A percentile compares a stretch with the other conserved stretches of the same genome.
phyloP scores from a whole-genome alignment of 2,113 vertebrate species.

The Takifugu bimaculatus region DNA sequence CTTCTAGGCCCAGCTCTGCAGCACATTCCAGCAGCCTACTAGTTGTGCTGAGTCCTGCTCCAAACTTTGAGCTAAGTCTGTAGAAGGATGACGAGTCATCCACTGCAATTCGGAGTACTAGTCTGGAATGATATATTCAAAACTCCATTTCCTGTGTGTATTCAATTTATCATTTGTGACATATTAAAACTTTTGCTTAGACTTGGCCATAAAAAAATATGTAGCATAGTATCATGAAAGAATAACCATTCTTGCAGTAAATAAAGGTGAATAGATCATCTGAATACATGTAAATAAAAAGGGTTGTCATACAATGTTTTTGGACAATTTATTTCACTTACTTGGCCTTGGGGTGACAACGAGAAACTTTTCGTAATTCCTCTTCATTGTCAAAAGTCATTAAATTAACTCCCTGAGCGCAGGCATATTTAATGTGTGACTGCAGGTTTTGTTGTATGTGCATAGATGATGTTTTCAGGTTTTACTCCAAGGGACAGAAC shows the following conservation, averaged over 20 bases:
- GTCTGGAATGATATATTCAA: constrained; percentile 57
- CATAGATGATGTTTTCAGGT: constrained; percentile 86
- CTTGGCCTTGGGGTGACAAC: constrained; percentile 84
- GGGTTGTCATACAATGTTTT: background rate
- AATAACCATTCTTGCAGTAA: too few relatives aligned
- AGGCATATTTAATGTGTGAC: too few relatives aligned
- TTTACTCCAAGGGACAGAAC: constrained; percentile 83
- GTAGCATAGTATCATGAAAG: too few relatives aligned
- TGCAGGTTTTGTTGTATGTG: constrained; percentile 78
- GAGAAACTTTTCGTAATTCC: constrained; percentile 85
- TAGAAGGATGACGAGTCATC: constrained; percentile 87
- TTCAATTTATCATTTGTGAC: too few relatives aligned
- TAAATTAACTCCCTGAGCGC: constrained; percentile 3
- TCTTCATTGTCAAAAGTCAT: constrained; percentile 93
- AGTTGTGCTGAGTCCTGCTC: constrained; percentile 82
- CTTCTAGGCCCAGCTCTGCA: constrained; percentile 80
- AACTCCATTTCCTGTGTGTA: background rate
- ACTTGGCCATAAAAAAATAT: too few relatives aligned
- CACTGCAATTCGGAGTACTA: constrained; percentile 86
- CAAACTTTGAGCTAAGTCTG: constrained; percentile 87
- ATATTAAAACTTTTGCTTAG: too few relatives aligned
- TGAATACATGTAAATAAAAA: background rate
- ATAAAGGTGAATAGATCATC: too few relatives aligned
- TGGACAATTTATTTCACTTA: constrained; percentile 60
- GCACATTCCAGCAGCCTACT: constrained; percentile 82